phyloP scores from a whole-genome alignment of 2,797 vertebrate genomes.

The Brotula barbata region DNA sequence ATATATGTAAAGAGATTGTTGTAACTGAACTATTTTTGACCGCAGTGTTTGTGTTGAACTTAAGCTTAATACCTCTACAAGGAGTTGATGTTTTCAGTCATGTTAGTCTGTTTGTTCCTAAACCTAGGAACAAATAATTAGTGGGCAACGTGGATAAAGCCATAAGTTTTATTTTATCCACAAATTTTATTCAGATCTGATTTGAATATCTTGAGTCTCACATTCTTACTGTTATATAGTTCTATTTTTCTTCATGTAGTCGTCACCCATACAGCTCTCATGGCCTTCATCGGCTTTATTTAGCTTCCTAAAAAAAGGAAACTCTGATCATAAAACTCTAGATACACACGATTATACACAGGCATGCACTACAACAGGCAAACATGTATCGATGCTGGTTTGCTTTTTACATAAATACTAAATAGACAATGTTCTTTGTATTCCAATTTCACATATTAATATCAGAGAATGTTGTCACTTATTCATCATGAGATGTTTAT shows the following conservation, averaged over 20 bases:
- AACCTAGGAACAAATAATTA: no score
- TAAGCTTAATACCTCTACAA: constrained; percentile 12
- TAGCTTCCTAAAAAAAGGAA: not conserved
- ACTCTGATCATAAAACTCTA: not conserved
- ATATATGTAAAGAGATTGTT: constrained; percentile 27
- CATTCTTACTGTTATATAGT: constrained; percentile 2
- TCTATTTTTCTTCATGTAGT: not conserved
- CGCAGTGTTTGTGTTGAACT: constrained; percentile 19
- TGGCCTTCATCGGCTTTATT: constrained; percentile 12
- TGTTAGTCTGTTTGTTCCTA: no score
- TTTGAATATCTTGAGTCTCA: constrained; percentile 10
- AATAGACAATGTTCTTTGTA: not conserved
- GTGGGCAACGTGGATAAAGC: no score
- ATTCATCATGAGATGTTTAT: not conserved
- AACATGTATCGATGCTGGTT: not conserved
- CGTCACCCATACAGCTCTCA: not conserved
- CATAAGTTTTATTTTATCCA: no score
- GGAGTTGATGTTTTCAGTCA: not conserved
- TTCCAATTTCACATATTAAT: not conserved
- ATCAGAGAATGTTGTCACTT: not conserved
- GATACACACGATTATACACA: not conserved
- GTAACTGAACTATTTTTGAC: constrained; percentile 16
- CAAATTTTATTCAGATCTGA: no score
- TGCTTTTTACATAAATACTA: not conserved
- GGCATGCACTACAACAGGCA: not conserved